Evolutionary conservation across 2,888 invertebrate genomes (phyloP).

Genomic region (Drosophila sordidula): DNA sequence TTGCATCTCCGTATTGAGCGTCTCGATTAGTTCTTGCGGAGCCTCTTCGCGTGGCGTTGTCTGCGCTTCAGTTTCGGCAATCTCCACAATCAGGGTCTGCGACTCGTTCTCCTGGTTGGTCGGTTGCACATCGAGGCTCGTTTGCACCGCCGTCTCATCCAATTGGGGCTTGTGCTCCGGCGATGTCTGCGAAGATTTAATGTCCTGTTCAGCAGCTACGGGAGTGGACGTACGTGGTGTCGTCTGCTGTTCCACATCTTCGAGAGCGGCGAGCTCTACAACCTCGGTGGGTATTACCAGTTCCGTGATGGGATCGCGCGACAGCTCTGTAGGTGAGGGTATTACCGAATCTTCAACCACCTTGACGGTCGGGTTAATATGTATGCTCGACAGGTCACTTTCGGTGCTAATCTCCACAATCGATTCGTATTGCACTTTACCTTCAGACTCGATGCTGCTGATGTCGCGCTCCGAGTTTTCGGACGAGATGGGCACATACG

Average conservation of each 20-base stretch:
- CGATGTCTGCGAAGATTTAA: constrained; percentile 86
- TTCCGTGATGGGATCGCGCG: constrained; percentile 87
- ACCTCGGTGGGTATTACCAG: constrained; percentile 85
- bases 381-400: constrained; percentile 85
- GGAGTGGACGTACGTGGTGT: constrained; percentile 83
- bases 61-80: constrained; percentile 84
- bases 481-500: constrained; percentile 85
- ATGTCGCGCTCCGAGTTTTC: constrained; percentile 84
- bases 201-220: constrained; percentile 51
- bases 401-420: constrained; percentile 85
- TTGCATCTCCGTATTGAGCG: constrained; percentile 58
- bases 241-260: constrained; percentile 87
- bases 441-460: constrained; percentile 72
- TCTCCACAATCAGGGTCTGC: constrained; percentile 82
- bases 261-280: constrained; percentile 83
- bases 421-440: constrained; percentile 76
- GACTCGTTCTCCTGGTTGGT: constrained; percentile 81
- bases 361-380: constrained; percentile 88
- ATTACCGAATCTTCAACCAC: constrained; percentile 88
- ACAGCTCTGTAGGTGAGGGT: constrained; percentile 86
- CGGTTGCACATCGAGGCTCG: constrained; percentile 71
- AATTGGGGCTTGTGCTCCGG: constrained; percentile 74
- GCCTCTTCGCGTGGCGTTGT: constrained; percentile 76
- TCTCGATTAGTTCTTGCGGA: constrained; percentile 46
- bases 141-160: constrained; percentile 82